phyloP scores from a whole-genome alignment of 2,888 invertebrate genomes.

The Rhorus exstirpatorius region DNA sequence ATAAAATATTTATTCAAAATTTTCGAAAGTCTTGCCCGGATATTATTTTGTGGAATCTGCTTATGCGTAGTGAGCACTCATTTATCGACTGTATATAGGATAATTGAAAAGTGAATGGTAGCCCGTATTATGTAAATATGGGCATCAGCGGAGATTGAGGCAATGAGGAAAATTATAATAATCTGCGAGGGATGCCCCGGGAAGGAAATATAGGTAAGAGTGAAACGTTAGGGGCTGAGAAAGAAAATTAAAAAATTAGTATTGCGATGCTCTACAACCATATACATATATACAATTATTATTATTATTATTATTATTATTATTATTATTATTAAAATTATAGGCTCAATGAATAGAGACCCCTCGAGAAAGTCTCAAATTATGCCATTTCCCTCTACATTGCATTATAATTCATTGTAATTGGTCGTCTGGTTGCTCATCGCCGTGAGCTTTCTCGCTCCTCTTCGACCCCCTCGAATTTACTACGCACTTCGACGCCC shows the following conservation, averaged over 20 bases:
- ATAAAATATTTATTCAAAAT: neutral
- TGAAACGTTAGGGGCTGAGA: neutral
- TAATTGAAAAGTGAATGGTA: constrained; percentile 55
- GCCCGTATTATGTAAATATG: constrained; percentile 63
- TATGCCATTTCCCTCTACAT: constrained; percentile 63
- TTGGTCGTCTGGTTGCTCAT: constrained; percentile 33
- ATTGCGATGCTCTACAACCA: constrained; percentile 17
- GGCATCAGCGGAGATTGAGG: constrained; percentile 13
- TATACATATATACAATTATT: neutral
- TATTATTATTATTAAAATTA: too few species aligned
- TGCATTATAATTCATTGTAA: constrained; percentile 63
- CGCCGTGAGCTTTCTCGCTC: constrained; percentile 19
- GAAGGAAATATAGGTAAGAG: constrained; percentile 13
- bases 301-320: neutral
- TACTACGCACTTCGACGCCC: too few species aligned
- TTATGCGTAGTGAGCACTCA: neutral
- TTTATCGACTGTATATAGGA: constrained; percentile 11
- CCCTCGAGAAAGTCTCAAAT: constrained; percentile 61
- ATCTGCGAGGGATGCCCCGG: constrained; percentile 38
- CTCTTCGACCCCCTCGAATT: neutral
- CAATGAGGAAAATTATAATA: constrained; percentile 56
- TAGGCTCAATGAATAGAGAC: constrained; percentile 12
- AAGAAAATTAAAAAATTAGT: constrained; percentile 32
- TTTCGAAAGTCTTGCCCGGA: neutral
- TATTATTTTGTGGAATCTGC: neutral